phyloP scores from a whole-genome alignment of 2,113 vertebrate genomes.

The Theristicus caerulescens region DNA sequence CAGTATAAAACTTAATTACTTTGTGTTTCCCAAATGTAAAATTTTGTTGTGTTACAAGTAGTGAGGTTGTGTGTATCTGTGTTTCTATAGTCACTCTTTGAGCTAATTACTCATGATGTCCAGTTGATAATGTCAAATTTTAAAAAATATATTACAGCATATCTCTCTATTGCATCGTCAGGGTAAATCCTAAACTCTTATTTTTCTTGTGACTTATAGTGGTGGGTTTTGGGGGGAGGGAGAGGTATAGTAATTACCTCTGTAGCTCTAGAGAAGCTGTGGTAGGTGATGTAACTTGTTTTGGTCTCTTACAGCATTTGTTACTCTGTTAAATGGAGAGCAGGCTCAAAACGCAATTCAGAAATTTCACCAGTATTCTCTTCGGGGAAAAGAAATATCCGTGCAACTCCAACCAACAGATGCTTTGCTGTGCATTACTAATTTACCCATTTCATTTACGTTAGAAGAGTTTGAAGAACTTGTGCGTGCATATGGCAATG shows the following conservation, averaged over 20 bases:
- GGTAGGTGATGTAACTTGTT: neutral
- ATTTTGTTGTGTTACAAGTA: neutral
- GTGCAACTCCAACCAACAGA: slow-evolving; percentile 96
- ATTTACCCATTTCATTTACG: slow-evolving; percentile 85
- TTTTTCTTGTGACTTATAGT: neutral
- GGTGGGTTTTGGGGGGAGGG: neutral
- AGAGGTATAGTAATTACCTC: neutral
- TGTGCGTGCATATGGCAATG: slow-evolving; percentile 91
- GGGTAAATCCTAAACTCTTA: neutral
- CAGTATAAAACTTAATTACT: neutral
- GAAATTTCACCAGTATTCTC: slow-evolving; percentile 85
- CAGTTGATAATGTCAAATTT: neutral
- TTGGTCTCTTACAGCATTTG: slow-evolving; percentile 84
- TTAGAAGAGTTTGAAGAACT: slow-evolving; percentile 91
- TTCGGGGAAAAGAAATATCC: slow-evolving; percentile 88
- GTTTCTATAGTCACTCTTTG: neutral
- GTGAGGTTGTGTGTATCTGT: neutral
- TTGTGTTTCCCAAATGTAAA: neutral
- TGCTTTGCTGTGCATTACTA: slow-evolving; percentile 92
- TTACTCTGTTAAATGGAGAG: slow-evolving; percentile 93
- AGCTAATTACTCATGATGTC: fast-evolving
- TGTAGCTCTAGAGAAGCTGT: neutral
- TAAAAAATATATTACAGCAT: neutral
- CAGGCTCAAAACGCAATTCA: slow-evolving; percentile 94
- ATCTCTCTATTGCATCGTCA: neutral